Conservation (phyloP, 2,797 vertebrate species). For the Peromyscus melanophrys region DNA sequence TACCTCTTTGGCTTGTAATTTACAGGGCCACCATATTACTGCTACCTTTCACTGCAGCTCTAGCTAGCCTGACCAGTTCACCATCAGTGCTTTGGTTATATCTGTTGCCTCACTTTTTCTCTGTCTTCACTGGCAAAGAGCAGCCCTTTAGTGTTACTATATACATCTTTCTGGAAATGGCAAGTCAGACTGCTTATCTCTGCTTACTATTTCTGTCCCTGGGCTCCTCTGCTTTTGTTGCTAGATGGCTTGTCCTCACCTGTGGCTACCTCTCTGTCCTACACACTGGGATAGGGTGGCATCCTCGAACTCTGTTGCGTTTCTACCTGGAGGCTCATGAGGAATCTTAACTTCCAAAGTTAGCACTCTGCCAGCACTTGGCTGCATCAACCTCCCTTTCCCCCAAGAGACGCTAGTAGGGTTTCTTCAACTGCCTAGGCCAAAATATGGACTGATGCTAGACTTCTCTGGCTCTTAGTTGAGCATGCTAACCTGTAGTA, state of each 20-base stretch:
- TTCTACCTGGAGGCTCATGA: background rate
- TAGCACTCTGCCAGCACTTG: background rate
- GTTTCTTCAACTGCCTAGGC: background rate
- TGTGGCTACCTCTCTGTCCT: no score
- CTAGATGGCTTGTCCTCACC: background rate
- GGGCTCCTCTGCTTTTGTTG: background rate
- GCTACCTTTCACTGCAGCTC: background rate
- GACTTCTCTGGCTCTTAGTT: background rate
- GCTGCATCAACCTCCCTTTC: background rate
- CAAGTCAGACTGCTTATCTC: no score
- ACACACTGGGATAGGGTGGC: background rate
- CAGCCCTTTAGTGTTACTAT: background rate
- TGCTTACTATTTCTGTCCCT: background rate
- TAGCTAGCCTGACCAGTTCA: background rate
- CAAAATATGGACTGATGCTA: background rate
- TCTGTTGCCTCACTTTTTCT: background rate
- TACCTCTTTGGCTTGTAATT: background rate
- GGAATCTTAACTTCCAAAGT: background rate
- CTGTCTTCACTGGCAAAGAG: background rate
- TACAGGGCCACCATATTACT: no score
- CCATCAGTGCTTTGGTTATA: no score
- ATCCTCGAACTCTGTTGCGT: no score
- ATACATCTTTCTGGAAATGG: background rate
- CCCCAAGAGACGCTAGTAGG: no score
- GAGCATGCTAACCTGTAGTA: rapidly evolving